Conservation (phyloP, 2,797 vertebrate species). For the Tokudaia tokunoshimensis region DNA sequence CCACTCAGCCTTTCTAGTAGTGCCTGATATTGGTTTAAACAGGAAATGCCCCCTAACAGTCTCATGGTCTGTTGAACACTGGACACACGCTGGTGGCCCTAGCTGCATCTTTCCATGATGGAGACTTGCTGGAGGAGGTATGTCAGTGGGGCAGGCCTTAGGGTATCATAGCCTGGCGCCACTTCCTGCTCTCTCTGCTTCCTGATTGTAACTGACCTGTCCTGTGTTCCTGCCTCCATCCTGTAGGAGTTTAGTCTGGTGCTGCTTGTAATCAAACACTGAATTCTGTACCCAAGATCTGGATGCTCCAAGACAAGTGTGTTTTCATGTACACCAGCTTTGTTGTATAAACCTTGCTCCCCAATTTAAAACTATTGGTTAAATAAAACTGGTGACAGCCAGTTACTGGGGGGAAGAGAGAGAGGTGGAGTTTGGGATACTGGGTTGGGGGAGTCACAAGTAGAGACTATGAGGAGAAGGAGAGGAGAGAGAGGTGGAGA, state of each 20-base stretch:
- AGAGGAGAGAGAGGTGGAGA: too few relatives aligned
- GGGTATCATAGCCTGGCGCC: background rate
- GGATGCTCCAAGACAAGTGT: background rate
- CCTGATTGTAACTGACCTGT: background rate
- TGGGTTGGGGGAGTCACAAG: background rate
- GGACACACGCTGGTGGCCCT: too few relatives aligned
- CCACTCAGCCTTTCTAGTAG: background rate
- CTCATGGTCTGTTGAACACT: background rate
- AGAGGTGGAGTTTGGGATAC: background rate
- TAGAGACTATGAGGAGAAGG: background rate
- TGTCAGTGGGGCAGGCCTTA: background rate
- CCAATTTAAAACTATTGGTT: background rate
- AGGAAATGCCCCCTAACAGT: background rate
- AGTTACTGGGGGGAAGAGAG: background rate
- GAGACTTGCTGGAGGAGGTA: background rate
- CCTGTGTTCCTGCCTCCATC: too few relatives aligned
- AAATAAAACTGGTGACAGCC: background rate
- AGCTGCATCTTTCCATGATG: background rate
- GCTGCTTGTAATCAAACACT: background rate
- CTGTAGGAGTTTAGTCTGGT: background rate
- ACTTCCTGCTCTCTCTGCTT: background rate
- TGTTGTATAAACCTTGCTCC: background rate
- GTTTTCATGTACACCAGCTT: too few relatives aligned
- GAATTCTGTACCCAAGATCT: background rate
- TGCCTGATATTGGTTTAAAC: background rate